phyloP scores from a whole-genome alignment of 2,888 invertebrate genomes.

The Rhopalosiphum nymphaeae region DNA sequence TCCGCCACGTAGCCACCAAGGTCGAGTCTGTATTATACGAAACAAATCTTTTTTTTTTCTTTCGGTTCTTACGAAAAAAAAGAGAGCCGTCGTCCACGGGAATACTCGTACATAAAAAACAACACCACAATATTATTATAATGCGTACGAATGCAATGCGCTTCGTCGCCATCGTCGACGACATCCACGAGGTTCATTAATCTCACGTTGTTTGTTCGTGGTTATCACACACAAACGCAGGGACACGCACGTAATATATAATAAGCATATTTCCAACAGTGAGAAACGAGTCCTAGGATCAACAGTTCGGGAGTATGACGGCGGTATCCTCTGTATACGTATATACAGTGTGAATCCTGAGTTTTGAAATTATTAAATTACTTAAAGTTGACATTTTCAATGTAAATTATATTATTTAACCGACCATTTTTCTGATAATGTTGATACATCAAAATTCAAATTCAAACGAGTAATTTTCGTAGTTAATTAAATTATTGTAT shows the following conservation, averaged over 20 bases:
- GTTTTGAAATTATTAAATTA: background rate
- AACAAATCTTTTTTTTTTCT: no score
- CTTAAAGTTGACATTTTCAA: background rate
- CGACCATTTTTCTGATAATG: background rate
- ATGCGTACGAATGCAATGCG: background rate
- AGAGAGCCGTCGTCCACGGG: no score
- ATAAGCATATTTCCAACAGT: background rate
- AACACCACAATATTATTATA: background rate
- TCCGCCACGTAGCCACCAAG: background rate
- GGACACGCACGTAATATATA: background rate
- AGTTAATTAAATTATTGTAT: no score
- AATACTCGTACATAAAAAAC: no score
- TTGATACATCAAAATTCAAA: background rate
- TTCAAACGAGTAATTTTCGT: no score
- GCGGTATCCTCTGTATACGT: background rate
- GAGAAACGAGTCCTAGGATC: background rate
- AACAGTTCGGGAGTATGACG: no score
- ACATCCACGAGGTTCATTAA: slow-evolving; percentile 33
- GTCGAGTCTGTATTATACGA: background rate
- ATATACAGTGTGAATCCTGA: background rate
- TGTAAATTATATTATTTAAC: no score
- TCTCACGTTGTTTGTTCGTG: background rate
- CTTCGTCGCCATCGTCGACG: background rate
- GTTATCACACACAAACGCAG: background rate
- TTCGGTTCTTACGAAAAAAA: no score